Base-by-base conservation (phyloP, 2,888 invertebrate genomes). In the Ophioninae sp. region DNA sequence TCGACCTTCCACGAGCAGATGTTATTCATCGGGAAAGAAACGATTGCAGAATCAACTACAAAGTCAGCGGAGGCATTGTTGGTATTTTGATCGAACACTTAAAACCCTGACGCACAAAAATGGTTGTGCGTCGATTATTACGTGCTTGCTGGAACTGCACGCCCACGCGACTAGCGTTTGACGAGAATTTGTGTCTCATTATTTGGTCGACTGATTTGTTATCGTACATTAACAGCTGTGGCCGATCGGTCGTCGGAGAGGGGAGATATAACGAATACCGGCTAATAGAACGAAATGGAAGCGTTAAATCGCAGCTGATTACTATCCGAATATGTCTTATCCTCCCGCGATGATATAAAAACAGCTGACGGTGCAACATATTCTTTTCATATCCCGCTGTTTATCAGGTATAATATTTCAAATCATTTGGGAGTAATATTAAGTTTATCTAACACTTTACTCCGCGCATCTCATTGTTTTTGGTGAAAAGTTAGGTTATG, bases 251-350 rank as follows among this genome's bases (percentile, higher is more conserved):
- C 37, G n/a, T 64, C 17, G 77, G 64, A 64, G 59, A 50, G 13
- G 59, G 50, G 37, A 37, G 21, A 80, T 57, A 68, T 23, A 69
- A 69, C 80, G 69, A 74, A 57, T 44, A 79, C 80, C 83, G 83
- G 80, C 83, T 83, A 80, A 77, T 74, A 68, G 65, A 77, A 73
- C 64, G 57, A 39, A 59, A 72, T 37, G 56, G 57, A 37, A 39
- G 30, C 64, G 73, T 62, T 56, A 64, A 39, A 67, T 41, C 78
- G 70, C 82, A 82, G 82, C 79, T 82, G 82, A 82, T 82, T 70
- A 21, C 39, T 30, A 44, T 73, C 57, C 67, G 37, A 30, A 50
- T 69, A 67, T 62, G 57, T 64, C 62, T 65, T 72, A 56, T 50
- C 37, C 61, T 56, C 50, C 39, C 70, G 61, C 59, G 44, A 37